A percentile compares a stretch with the other conserved stretches of the same genome.
Conservation (phyloP, 2,113 vertebrate genomes). For the Tragelaphus scriptus region DNA sequence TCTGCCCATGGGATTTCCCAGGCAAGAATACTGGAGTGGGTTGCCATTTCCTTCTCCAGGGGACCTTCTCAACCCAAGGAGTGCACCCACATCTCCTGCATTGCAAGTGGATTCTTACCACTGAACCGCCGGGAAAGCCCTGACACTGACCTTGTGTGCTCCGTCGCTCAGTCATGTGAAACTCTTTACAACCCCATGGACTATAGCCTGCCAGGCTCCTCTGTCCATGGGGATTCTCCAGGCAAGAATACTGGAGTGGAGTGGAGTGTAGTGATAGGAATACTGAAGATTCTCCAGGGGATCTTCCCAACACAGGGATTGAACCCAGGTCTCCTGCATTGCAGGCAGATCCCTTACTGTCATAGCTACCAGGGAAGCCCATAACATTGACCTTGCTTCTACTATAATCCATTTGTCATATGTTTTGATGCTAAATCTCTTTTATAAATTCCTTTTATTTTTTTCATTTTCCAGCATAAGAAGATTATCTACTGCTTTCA, state of each 20-base stretch:
- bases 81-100: background rate
- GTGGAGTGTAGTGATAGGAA: background rate
- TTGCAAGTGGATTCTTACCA: background rate
- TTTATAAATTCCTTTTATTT: background rate
- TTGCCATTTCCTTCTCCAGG: background rate
- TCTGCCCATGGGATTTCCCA: background rate
- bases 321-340: background rate
- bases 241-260: background rate
- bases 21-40: background rate
- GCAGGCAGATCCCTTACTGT: background rate
- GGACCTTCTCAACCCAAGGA: background rate
- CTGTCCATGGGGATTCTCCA: background rate
- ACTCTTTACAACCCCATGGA: background rate
- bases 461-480: constrained; percentile 11
- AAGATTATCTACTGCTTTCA: background rate
- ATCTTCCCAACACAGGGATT: background rate
- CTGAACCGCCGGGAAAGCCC: background rate
- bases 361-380: background rate
- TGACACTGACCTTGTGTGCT: background rate
- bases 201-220: background rate
- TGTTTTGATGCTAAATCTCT: background rate
- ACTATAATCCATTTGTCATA: background rate
- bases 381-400: background rate
- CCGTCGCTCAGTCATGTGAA: background rate
- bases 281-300: background rate